Base-by-base conservation (phyloP, 2,113 vertebrate species). In the Butastur rufipennis region DNA sequence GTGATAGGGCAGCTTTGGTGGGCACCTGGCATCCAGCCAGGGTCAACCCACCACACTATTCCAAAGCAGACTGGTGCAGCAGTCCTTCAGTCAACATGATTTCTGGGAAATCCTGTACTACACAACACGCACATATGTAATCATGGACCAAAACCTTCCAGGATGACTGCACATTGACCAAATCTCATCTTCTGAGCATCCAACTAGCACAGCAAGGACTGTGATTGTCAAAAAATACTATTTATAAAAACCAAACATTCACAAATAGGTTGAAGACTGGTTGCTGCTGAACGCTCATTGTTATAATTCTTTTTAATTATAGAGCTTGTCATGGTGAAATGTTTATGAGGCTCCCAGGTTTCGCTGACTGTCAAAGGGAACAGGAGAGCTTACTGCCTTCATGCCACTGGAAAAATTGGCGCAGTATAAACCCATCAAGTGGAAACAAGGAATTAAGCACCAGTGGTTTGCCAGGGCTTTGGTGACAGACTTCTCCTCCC, bases 401-500 rank as follows among this genome's bases (percentile, higher is more conserved):
- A 45, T 47, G 53, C 45, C 66, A 58, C 34, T 70, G 89, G 65
- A 89, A 86, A 89, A 95, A 58, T 23, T 59, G 19, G n/a, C 26
- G 29, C 62, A 36, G 10, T 25, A 50, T 77, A 89, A 95, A 94
- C 53, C 38, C 75, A 48, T 96, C 67, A 87, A 93, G 89, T 59
- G 66, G 78, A 96, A 97, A 96, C 11, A 81, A 58, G 58, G 85
- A 94, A 83, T 70, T 85, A 81, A 93, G n/a, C 17, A 42, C 48
- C 73, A 70, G 19, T 47, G 58, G n/a, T 67, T 94, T 83, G 50
- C 87, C 62, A 83, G 45, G 55, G 71, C 84, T 83, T 91, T 85
- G 87, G 50, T 95, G 59, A 83, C 81, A 91, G 58, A 31, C 13
- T 77, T 83, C 62, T 90, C 67, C 88, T 90, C 62, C 88, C 17